Evolutionary conservation across 1,140 invertebrate species (phyloP).

Genomic region (Pachypsylla venusta): DNA sequence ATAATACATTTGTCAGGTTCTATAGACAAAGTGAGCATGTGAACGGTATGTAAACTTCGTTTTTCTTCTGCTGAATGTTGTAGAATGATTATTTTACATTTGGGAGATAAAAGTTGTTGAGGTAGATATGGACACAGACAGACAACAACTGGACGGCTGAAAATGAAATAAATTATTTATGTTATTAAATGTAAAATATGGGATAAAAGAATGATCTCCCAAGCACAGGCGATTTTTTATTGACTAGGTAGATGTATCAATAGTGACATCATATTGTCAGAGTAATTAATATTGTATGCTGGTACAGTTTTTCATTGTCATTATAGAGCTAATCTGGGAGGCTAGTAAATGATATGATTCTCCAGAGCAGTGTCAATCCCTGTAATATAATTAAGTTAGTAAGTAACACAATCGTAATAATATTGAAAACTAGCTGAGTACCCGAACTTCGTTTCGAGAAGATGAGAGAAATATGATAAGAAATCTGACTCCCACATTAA

Average conservation of each 20-base stretch:
- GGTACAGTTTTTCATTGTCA: too few relatives aligned
- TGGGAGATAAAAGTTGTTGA: constrained; percentile 43
- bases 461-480: too few relatives aligned
- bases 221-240: too few relatives aligned
- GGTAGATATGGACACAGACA: constrained; percentile 80
- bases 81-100: constrained; percentile 59
- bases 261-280: neutral
- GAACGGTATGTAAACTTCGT: constrained; percentile 69
- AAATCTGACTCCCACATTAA: too few relatives aligned
- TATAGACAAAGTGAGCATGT: constrained; percentile 67
- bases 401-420: too few relatives aligned
- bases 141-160: constrained; percentile 64
- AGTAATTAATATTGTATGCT: too few relatives aligned
- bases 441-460: too few relatives aligned
- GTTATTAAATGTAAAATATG: constrained; percentile 18
- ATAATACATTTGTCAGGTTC: constrained; percentile 55
- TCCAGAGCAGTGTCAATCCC: too few relatives aligned
- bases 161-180: constrained; percentile 26
- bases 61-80: constrained; percentile 90
- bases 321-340: too few relatives aligned
- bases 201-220: constrained; percentile 7
- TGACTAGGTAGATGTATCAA: neutral
- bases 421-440: too few relatives aligned
- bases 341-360: too few relatives aligned
- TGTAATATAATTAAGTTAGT: too few relatives aligned